phyloP scores from a whole-genome alignment of 2,113 vertebrate genomes.

The Protobothrops flavoviridis region DNA sequence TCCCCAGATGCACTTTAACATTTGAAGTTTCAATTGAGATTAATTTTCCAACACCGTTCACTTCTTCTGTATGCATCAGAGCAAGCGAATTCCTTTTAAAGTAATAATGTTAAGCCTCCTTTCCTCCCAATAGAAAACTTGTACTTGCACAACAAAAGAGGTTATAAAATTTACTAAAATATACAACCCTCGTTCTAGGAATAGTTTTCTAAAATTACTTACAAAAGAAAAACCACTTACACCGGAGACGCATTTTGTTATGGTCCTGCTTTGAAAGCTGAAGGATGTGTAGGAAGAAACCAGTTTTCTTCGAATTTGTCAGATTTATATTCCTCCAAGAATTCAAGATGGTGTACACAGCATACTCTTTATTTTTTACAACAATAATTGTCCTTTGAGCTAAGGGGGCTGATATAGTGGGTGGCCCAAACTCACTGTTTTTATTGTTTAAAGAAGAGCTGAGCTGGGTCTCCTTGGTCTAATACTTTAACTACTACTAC shows the following conservation, averaged over 20 bases:
- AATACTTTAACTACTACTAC: background rate
- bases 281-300: background rate
- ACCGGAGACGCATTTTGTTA: background rate
- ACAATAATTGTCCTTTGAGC: background rate
- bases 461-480: background rate
- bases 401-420: background rate
- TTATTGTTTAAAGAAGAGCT: background rate
- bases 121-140: background rate
- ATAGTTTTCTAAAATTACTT: background rate
- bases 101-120: background rate
- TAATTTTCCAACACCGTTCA: background rate
- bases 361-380: background rate
- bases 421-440: background rate
- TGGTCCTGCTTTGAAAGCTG: background rate
- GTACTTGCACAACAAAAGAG: background rate
- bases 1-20: background rate
- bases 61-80: background rate
- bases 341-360: background rate
- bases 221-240: background rate
- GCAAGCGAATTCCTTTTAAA: background rate
- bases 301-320: background rate
- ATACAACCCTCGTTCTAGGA: background rate
- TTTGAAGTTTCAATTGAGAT: background rate
- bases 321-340: background rate
- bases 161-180: background rate